Conservation (phyloP, 2,113 vertebrate species). For the Orycteropus afer region DNA sequence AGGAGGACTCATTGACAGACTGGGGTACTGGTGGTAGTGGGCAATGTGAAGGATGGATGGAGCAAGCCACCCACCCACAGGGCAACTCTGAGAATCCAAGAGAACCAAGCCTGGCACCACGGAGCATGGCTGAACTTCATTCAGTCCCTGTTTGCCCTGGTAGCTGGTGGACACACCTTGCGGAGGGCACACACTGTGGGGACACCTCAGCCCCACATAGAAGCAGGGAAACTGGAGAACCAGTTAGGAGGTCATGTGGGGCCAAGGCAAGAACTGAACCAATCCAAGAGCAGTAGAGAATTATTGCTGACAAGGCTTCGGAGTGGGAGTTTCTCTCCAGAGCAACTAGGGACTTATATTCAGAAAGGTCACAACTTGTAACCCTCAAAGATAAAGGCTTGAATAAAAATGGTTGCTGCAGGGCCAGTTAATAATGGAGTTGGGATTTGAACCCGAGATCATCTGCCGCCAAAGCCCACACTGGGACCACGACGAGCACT, state of each 20-base stretch:
- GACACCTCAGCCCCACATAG: not conserved
- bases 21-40: not conserved
- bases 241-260: too few relatives aligned
- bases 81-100: not conserved
- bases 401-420: not conserved
- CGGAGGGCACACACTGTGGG: not conserved
- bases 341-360: not conserved
- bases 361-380: not conserved
- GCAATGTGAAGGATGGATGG: not conserved
- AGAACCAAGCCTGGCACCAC: not conserved
- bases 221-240: not conserved
- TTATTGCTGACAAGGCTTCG: not conserved
- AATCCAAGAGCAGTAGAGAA: not conserved
- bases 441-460: not conserved
- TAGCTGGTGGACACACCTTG: not conserved
- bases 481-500: not conserved
- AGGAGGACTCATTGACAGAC: not conserved
- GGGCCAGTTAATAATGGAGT: not conserved
- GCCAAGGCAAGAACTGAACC: too few relatives aligned
- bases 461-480: not conserved
- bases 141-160: not conserved
- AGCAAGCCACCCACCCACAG: not conserved
- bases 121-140: not conserved
- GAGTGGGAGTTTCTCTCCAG: not conserved
- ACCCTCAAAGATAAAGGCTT: not conserved